These are phyloP conservation scores for Hetaerina americana DNA, from an alignment of 1,140 invertebrate genomes.

Conservation along the genomic window DNA sequence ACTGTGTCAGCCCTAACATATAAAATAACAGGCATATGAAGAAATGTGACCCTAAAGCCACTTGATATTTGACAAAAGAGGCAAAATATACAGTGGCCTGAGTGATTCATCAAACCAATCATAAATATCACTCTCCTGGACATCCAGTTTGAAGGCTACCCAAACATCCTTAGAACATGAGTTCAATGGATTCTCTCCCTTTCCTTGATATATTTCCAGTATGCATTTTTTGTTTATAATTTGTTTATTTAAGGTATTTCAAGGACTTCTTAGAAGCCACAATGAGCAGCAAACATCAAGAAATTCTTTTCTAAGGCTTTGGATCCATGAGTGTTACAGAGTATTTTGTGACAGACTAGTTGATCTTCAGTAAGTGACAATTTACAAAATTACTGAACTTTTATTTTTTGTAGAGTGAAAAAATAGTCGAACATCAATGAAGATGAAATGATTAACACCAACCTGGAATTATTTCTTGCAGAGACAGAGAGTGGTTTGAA, in stretches of 20 bases:
- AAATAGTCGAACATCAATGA: conserved; percentile 5
- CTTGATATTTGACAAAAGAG: no score
- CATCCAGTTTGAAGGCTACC: no score
- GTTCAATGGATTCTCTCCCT: no score
- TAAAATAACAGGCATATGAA: no score
- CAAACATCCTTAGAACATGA: no score
- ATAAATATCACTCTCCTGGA: no score
- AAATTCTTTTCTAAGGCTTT: conserved; percentile 52
- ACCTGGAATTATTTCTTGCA: conserved; percentile 22
- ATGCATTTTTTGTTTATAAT: conserved; percentile 8
- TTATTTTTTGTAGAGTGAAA: neutral
- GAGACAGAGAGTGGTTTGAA: conserved; percentile 62
- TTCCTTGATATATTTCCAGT: no score
- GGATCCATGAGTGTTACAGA: conserved; percentile 71
- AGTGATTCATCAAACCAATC: no score
- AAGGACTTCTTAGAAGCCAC: conserved; percentile 61
- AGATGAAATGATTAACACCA: conserved; percentile 9
- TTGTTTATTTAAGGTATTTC: conserved; percentile 36
- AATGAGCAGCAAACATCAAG: conserved; percentile 61
- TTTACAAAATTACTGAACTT: conserved; percentile 8
- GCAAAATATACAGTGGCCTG: no score
- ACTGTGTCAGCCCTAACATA: no score
- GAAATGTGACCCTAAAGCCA: no score
- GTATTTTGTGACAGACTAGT: conserved; percentile 71
- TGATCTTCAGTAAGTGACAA: conserved; percentile 45